A percentile compares a stretch with the other conserved stretches of the same genome.
Evolutionary conservation across 2,113 vertebrate genomes (phyloP).

Genomic region (Erinaceus europaeus): DNA sequence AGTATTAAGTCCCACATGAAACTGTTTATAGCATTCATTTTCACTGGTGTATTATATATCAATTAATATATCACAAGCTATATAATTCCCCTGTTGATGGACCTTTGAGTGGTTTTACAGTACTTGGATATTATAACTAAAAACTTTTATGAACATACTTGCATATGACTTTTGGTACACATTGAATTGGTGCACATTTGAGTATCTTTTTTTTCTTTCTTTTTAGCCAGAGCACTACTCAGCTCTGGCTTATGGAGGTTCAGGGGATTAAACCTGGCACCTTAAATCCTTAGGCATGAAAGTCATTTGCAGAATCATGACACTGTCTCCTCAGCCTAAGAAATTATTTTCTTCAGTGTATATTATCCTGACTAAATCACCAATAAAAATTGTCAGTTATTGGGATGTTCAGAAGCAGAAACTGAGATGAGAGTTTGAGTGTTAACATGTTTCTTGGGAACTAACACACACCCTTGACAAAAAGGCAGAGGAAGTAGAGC

Average conservation of each 20-base stretch:
- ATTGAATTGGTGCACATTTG: too few species aligned
- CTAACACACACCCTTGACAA: neutral
- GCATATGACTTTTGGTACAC: neutral
- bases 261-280: too few species aligned
- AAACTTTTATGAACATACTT: neutral
- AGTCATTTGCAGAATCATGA: too few species aligned
- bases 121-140: constrained; percentile 5
- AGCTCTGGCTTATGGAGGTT: too few species aligned
- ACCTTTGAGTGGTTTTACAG: neutral
- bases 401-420: constrained; percentile 3
- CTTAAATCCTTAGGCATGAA: too few species aligned
- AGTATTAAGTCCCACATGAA: neutral
- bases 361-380: constrained; percentile 16
- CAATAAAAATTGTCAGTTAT: neutral
- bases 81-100: neutral
- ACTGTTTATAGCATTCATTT: constrained; percentile 8
- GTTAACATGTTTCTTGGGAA: constrained; percentile 15
- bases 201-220: too few species aligned
- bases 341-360: constrained; percentile 20
- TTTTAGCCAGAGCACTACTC: too few species aligned
- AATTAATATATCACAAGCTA: neutral
- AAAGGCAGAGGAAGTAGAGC: neutral
- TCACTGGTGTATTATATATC: constrained; percentile 5
- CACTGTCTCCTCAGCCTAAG: too few species aligned
- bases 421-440: neutral